phyloP scores from a whole-genome alignment of 2,888 invertebrate species.

The Drosophila atroscutellata region DNA sequence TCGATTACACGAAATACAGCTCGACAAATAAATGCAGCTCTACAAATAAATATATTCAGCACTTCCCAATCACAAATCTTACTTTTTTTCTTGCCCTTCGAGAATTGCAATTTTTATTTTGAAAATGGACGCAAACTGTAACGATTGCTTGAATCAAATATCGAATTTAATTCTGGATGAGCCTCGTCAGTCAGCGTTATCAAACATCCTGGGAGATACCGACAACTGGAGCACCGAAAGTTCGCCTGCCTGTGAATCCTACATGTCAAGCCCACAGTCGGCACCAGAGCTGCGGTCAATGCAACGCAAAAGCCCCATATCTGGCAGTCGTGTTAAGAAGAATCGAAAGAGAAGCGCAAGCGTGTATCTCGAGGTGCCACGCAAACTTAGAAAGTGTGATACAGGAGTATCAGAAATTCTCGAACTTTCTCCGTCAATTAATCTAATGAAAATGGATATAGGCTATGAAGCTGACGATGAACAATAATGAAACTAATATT shows the following conservation, averaged over 20 bases:
- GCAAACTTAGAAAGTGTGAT: conserved; percentile 10
- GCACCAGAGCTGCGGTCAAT: conserved; percentile 18
- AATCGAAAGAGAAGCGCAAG: conserved; percentile 16
- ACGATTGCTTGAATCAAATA: conserved; percentile 13
- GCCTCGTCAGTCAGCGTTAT: neutral
- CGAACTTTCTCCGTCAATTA: accelerated
- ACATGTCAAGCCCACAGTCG: conserved; percentile 6
- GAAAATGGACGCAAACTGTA: conserved; percentile 13
- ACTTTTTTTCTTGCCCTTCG: neutral
- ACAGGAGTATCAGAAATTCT: neutral
- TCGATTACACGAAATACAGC: neutral
- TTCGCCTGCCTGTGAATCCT: neutral
- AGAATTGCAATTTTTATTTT: neutral
- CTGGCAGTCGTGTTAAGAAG: neutral
- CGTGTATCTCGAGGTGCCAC: neutral
- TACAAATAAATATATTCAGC: neutral
- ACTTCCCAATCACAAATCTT: neutral
- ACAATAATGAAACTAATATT: neutral
- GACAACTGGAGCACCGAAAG: neutral
- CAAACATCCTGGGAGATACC: neutral
- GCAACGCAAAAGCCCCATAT: neutral
- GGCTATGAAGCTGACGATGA: conserved; percentile 41
- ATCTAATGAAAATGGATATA: neutral
- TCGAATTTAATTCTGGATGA: conserved; percentile 10
- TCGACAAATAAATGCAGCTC: neutral